These are phyloP conservation scores for Tachyglossus aculeatus DNA, from an alignment of 2,797 vertebrate genomes.

Conservation along the genomic window DNA sequence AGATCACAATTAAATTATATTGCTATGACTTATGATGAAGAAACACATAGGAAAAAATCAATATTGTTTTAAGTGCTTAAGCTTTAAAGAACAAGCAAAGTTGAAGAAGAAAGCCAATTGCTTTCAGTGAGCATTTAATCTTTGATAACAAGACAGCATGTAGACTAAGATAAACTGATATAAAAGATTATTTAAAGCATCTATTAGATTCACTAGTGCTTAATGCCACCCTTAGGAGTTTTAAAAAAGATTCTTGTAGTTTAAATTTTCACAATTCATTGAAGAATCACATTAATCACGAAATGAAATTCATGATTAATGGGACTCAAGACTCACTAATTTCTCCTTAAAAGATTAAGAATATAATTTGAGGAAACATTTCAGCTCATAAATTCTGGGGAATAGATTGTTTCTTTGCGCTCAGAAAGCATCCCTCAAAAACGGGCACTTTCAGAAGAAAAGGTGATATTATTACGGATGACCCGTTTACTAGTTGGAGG, in stretches of 20 bases:
- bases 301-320: conserved; percentile 15
- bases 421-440: neutral
- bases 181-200: conserved; percentile 48
- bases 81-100: conserved; percentile 37
- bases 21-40: neutral
- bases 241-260: neutral
- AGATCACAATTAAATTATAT: neutral
- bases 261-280: conserved; percentile 35
- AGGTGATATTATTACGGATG: neutral
- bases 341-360: conserved; percentile 12
- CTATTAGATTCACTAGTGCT: conserved; percentile 37
- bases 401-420: no score
- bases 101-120: conserved; percentile 28
- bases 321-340: conserved; percentile 2
- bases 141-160: conserved; percentile 35
- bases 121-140: conserved; percentile 40
- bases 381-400: neutral
- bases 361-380: neutral
- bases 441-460: neutral
- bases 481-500: neutral
- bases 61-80: conserved; percentile 44
- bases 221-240: conserved; percentile 28
- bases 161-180: conserved; percentile 37
- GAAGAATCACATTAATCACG: conserved; percentile 32
- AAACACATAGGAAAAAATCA: conserved; percentile 37